Base-by-base conservation (phyloP, 2,888 invertebrate genomes). In the Callosobruchus maculatus region DNA sequence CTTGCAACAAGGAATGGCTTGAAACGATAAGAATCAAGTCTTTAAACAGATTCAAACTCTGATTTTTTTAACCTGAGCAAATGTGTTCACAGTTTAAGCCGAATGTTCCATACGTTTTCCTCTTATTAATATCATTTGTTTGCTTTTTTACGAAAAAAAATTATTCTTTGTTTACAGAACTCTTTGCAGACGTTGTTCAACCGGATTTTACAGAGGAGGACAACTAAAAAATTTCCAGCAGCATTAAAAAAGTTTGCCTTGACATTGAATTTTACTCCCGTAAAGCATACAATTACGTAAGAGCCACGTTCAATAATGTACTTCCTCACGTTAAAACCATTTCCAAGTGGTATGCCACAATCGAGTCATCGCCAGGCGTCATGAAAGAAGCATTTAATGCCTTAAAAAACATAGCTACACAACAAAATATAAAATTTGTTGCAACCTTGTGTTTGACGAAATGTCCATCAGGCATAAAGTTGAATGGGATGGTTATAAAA, bases 381-480 rank as follows among this genome's bases (percentile, higher is more conserved):
- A 77, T 79, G 20, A 66, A 71, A 70, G 77, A 81, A 70, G 72
- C 79, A 69, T 75, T 81, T n/a, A 67, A 74, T n/a, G 77, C 80
- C 67, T 71, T 81, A 22, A 77, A 78, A 74, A 30, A 76, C 74
- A 72, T 70, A 22, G 22, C 31, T 67, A 2, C 13, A 67, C 13
- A 21, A 70, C 13, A 20, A 21, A 66, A 67, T 70, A 74, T 67
- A 13, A 67, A 74, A 31, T 78, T 49, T 20, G 80, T 18, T 80
- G 80, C 72, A 77, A 78, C 71, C 73, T 84, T 68, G n/a, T n/a
- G n/a, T n/a, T 83, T 21, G 82, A 83, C 75, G 82, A 84, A 77
- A 83, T 84, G 70, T 73, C 75, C 67, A 73, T 75, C 1, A 71
- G 68, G 21, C 75, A 79, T 73, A 78, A 77, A 72, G 72, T 78